Evolutionary conservation across 1,140 invertebrate species (phyloP), one percentile per base, ranked within the genome.

Genomic region (Drosophila elegans): DNA sequence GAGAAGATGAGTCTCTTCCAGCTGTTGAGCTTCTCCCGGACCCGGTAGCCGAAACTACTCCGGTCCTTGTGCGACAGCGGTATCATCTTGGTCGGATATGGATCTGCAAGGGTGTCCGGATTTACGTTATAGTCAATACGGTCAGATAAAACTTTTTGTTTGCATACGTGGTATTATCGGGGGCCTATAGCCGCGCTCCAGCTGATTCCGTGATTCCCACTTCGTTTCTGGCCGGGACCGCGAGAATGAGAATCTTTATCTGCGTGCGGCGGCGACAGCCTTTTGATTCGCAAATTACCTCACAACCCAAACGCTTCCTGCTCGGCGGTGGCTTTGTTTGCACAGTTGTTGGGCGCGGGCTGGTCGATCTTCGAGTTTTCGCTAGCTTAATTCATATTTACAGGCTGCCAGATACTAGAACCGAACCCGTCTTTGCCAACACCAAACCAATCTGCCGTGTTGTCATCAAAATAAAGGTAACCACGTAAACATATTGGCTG

Each of bases 1-100:
- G 97, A 96, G 91, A 98, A 97, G 77, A 99, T 97, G 21, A 98
- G 93, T 74, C 98, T 94, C n/a, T 97, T 94, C 95, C 96, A 97
- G 73, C 95, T 95, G 73, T 94, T 93, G 0, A 97, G 78, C 85
- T 95, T 96, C 78, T 97, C 96, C 76, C 94, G 95, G 41, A 96
- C 92, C 34, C 95, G 93, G 62, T 94, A 94, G 13, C 94, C 90
- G 41, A 95, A 91, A 56, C 95, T 94, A 39, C 94, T 93, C n/a
- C 94, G 94, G 91, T 97, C 96, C 91, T 95, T 96, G 91, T 97
- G 96, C 51, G 95, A 95, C 55, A 97, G 91, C 13, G 96, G 96
- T 92, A 97, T 74, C 90, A 91, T 91, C 39, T 45, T 89, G 45
- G 45, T 29, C 39, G 48, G 48, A n/a, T 51, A 32, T 29, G 29